Evolutionary conservation across 2,113 vertebrate genomes (phyloP), one percentile per base, ranked within the genome.

Genomic region (Notarius lentiginosus): DNA sequence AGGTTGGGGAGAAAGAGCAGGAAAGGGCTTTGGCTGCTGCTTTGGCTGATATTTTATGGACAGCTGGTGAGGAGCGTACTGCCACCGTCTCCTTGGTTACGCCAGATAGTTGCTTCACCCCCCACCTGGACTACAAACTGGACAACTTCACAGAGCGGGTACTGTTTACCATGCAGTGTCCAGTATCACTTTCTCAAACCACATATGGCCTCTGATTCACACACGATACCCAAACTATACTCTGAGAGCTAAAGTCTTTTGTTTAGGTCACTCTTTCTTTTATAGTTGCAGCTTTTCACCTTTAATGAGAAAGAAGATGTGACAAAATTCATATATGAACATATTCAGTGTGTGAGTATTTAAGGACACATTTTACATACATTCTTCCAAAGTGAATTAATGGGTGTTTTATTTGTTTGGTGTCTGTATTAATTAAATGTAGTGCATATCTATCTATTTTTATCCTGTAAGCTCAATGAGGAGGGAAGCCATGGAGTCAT

Each of bases 401-500:
- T 58, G 27, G 1, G 34, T 76, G 41, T 41, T 58, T 27, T 65
- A 65, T 66, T 12, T 61, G 61, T 73, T 70, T 27, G 51, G 18
- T 79, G 10, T 86, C 4, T 60, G 18, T 27, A 90, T 24, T 76
- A 27, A 53, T 73, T 49, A 34, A 15, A 73, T 24, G 55, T 14
- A 61, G 17, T 63, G 18, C 60, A 83, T 11, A 12, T 85, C 1
- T 11, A 12, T 85, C 1, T 24, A 65, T 47, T 84, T 63, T 30
- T 88, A 89, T 91, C 30, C 15, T 60, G 85, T 12, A 82, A 98
- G 97, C 97, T 98, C 89, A 94, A 79, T 90, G 93, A 90, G 0
- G 95, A 97, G 90, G 94, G 94, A 34, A 94, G 95, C 81, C 95
- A 94, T 0, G 97, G 97, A 18, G 92, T 97, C 87, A 96, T 98